Evolutionary conservation across 1,140 invertebrate species (phyloP).

Genomic region (Zaprionus ornatus): DNA sequence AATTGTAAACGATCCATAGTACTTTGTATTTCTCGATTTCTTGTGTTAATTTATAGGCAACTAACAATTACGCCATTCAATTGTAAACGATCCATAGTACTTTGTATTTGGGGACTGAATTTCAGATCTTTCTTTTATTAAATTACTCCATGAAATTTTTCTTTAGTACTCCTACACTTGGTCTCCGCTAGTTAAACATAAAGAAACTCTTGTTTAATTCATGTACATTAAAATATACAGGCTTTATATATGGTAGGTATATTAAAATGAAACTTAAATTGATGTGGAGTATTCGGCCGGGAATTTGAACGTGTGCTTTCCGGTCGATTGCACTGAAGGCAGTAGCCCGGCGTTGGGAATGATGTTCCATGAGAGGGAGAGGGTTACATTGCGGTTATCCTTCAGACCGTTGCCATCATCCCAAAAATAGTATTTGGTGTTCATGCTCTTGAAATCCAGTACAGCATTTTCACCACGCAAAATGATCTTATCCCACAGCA

Average conservation of each 20-base stretch:
- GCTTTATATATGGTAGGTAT: background rate
- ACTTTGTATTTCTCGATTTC: background rate
- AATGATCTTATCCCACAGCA: conserved; percentile 99
- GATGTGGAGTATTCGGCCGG: conserved; percentile 92
- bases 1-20: background rate
- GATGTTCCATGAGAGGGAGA: conserved; percentile 98
- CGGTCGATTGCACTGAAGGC: conserved; percentile 92
- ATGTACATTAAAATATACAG: conserved; percentile 35
- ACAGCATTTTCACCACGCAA: conserved; percentile 95
- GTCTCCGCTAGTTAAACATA: conserved; percentile 10
- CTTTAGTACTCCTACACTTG: background rate
- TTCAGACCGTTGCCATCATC: conserved; percentile 99
- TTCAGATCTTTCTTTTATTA: background rate
- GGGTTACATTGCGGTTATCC: conserved; percentile 95
- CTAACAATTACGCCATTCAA: background rate
- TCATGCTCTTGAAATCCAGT: conserved; percentile 96
- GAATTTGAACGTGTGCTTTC: conserved; percentile 94
- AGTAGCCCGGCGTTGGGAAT: conserved; percentile 98
- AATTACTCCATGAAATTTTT: background rate
- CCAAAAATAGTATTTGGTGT: conserved; percentile 99
- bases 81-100: background rate
- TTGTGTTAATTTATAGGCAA: background rate
- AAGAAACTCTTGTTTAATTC: conserved; percentile 39
- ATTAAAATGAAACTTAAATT: conserved; percentile 54
- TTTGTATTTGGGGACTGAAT: background rate